A percentile compares a stretch with the other conserved stretches of the same genome.
phyloP scores from a whole-genome alignment of 1,140 invertebrate species.

The Harlomillsia oculata region DNA sequence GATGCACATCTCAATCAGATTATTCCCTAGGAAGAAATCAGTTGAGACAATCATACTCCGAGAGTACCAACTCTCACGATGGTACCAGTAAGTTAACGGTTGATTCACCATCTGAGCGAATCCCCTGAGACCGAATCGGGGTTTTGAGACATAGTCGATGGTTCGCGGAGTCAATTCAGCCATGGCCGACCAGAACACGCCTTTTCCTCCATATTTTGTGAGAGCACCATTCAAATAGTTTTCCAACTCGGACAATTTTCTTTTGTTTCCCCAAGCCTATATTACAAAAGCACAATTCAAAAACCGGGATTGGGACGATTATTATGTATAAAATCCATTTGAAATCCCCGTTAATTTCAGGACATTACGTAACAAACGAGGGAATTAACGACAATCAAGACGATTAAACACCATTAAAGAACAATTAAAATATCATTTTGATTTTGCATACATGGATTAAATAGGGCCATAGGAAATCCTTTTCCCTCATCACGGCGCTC shows the following conservation, averaged over 20 bases:
- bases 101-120: conserved; percentile 59
- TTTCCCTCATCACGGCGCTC: conserved; percentile 2
- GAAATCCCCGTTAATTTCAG: too few species aligned
- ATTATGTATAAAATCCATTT: too few species aligned
- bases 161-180: conserved; percentile 52
- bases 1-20: conserved; percentile 47
- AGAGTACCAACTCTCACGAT: conserved; percentile 51
- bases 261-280: conserved; percentile 31
- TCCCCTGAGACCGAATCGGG: conserved; percentile 51
- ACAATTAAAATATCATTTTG: not conserved
- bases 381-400: too few species aligned
- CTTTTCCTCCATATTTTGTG: conserved; percentile 14
- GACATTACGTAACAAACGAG: too few species aligned
- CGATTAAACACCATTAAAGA: not conserved
- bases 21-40: conserved; percentile 67
- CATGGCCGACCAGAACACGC: conserved; percentile 48
- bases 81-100: conserved; percentile 52
- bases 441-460: conserved; percentile 20
- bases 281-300: not conserved
- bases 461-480: conserved; percentile 27
- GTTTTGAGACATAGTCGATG: conserved; percentile 47
- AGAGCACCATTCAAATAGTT: conserved; percentile 15
- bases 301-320: not conserved
- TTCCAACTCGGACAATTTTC: conserved; percentile 17
- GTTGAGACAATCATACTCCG: conserved; percentile 56